Conservation (phyloP, 2,113 vertebrate species). For the Geococcyx californianus region DNA sequence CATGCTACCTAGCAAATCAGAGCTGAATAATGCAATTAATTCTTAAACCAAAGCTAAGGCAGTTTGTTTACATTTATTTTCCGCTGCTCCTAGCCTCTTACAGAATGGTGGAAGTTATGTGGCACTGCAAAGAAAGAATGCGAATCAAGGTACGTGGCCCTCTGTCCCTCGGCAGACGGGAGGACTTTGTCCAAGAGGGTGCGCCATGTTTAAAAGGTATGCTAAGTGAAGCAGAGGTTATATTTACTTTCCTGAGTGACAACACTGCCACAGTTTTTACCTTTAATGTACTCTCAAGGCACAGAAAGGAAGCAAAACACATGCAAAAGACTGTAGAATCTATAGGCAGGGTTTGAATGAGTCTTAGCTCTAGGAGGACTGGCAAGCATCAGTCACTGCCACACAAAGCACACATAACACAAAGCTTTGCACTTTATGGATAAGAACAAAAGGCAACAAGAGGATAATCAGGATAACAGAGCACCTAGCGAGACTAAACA, state of each 20-base stretch:
- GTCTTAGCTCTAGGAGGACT: background rate
- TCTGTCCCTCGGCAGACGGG: rapidly evolving
- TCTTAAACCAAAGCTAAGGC: background rate
- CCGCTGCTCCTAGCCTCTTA: background rate
- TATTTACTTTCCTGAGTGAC: background rate
- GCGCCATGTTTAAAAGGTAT: background rate
- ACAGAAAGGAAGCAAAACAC: background rate
- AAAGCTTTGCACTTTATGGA: background rate
- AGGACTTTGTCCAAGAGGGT: background rate
- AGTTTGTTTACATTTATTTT: background rate
- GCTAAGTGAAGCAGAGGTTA: background rate
- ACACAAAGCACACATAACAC: background rate
- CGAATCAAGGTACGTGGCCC: background rate
- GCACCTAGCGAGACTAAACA: background rate
- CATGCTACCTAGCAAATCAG: background rate
- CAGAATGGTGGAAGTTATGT: background rate
- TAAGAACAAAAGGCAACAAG: background rate
- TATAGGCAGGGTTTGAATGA: background rate
- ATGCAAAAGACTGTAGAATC: background rate
- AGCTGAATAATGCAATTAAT: background rate
- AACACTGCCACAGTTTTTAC: background rate
- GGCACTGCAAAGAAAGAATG: background rate
- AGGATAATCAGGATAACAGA: background rate
- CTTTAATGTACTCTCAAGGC: background rate
- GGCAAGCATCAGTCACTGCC: background rate